These are phyloP conservation scores for Pandion haliaetus DNA, from an alignment of 2,113 vertebrate genomes.

Conservation along the genomic window DNA sequence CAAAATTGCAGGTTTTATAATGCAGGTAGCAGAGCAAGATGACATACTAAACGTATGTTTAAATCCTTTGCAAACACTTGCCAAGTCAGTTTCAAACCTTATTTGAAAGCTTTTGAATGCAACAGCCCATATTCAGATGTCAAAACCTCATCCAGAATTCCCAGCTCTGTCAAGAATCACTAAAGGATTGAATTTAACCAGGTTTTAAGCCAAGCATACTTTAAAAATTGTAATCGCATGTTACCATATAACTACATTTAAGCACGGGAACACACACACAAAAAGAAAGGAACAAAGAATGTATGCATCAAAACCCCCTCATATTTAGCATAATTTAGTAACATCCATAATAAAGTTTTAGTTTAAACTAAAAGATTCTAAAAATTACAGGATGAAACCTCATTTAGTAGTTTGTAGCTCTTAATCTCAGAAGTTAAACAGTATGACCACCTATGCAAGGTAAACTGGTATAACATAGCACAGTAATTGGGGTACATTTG, in stretches of 20 bases:
- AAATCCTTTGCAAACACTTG: not conserved
- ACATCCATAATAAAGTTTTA: not conserved
- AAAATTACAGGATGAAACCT: not conserved
- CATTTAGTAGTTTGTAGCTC: not conserved
- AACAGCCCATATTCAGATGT: not conserved
- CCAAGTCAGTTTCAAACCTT: not conserved
- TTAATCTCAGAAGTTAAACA: not conserved
- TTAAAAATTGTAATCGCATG: not conserved
- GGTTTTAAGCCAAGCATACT: not conserved
- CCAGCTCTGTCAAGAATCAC: not conserved
- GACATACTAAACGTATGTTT: not conserved
- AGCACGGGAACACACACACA: not conserved
- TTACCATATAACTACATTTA: not conserved
- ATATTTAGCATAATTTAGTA: not conserved
- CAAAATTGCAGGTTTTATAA: not conserved
- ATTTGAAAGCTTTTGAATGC: not conserved
- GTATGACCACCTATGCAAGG: not conserved
- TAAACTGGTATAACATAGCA: not conserved
- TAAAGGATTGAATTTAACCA: not conserved
- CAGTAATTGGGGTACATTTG: not conserved
- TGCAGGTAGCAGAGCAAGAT: not conserved
- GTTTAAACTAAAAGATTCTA: not conserved
- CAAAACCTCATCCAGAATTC: not conserved
- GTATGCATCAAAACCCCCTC: not conserved
- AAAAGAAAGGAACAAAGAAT: not conserved